Percentiles rank a stretch among this genome's conserved stretches.
Evolutionary conservation across 2,113 vertebrate genomes (phyloP).

Genomic region (Gobio gobio): DNA sequence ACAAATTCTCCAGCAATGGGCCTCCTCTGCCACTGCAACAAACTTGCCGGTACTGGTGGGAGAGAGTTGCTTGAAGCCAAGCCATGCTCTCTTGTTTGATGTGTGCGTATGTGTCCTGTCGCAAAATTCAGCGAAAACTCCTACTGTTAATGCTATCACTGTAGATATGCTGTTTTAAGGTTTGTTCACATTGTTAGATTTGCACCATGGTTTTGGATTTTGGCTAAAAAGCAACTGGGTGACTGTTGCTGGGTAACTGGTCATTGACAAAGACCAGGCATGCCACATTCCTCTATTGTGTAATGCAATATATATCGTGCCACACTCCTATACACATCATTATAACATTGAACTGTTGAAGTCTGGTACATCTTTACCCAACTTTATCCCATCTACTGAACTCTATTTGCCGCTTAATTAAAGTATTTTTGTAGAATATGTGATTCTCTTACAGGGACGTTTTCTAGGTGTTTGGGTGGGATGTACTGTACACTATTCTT

Average conservation of each 20-base stretch:
- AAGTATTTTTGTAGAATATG: not conserved
- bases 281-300: not conserved
- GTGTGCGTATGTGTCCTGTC: too few species aligned
- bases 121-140: too few species aligned
- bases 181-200: not conserved
- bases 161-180: slow-evolving; percentile 4
- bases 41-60: too few species aligned
- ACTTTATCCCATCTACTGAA: not conserved
- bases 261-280: not conserved
- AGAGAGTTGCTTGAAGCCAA: too few species aligned
- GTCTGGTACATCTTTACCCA: not conserved
- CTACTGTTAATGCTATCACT: not conserved
- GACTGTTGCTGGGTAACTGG: not conserved
- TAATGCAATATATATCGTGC: too few species aligned
- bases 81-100: too few species aligned
- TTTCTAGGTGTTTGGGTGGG: not conserved
- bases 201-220: not conserved
- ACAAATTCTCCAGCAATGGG: too few species aligned
- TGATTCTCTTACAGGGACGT: not conserved
- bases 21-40: too few species aligned
- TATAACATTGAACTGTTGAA: not conserved
- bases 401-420: not conserved
- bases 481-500: not conserved
- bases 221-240: not conserved
- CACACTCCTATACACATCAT: not conserved